These are phyloP conservation scores for Pseudomugil tenellus DNA, from an alignment of 2,797 vertebrate genomes.

Conservation along the genomic window DNA sequence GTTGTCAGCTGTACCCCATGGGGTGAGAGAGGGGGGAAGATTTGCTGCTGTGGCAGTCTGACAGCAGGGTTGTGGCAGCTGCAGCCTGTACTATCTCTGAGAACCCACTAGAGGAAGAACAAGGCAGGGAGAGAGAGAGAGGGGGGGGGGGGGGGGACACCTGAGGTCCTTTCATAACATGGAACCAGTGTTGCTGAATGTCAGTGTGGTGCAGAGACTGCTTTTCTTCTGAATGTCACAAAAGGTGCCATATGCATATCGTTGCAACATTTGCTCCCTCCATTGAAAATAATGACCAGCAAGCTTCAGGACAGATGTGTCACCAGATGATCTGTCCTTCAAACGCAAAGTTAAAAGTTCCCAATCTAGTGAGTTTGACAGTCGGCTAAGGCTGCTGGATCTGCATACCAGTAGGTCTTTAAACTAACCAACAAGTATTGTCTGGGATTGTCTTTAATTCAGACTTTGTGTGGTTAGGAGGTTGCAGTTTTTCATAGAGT, in stretches of 20 bases:
- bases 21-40: slow-evolving; percentile 62
- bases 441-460: slow-evolving; percentile 26
- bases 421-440: slow-evolving; percentile 23
- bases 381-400: not conserved
- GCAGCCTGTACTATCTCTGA: slow-evolving; percentile 48
- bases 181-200: slow-evolving; percentile 59
- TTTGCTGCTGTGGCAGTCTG: slow-evolving; percentile 65
- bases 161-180: slow-evolving; percentile 43
- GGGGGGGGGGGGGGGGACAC: no score
- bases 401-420: slow-evolving; percentile 10
- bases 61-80: slow-evolving; percentile 70
- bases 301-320: slow-evolving; percentile 54
- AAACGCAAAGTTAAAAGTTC: slow-evolving; percentile 17
- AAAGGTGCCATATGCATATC: slow-evolving; percentile 56
- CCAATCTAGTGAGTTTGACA: not conserved
- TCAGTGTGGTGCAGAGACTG: slow-evolving; percentile 53
- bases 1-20: slow-evolving; percentile 74
- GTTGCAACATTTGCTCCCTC: slow-evolving; percentile 47
- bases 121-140: slow-evolving; percentile 8
- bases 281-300: slow-evolving; percentile 46
- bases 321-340: slow-evolving; percentile 32
- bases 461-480: slow-evolving; percentile 21
- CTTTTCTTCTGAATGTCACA: slow-evolving; percentile 62
- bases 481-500: slow-evolving; percentile 41
- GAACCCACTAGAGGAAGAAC: slow-evolving; percentile 40